Conservation (phyloP, 2,888 invertebrate genomes). For the Luperina nickerlii region DNA sequence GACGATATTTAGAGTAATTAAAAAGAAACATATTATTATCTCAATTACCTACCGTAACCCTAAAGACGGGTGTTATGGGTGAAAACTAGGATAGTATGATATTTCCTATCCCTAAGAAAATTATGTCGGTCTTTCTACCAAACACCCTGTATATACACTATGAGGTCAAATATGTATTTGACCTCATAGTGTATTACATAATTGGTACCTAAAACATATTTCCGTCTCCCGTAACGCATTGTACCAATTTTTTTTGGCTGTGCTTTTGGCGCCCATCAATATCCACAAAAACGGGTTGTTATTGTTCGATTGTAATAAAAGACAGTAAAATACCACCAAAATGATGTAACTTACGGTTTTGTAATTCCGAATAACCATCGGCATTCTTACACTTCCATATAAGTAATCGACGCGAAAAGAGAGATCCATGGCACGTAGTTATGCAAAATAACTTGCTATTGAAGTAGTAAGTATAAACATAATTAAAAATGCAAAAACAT, state of each 20-base stretch:
- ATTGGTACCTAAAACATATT: background rate
- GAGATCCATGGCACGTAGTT: slow-evolving; percentile 56
- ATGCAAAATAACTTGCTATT: slow-evolving; percentile 49
- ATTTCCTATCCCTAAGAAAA: too few relatives aligned
- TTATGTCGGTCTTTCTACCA: too few relatives aligned
- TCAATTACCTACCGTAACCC: too few relatives aligned
- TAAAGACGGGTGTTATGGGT: too few relatives aligned
- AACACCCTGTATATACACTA: too few relatives aligned
- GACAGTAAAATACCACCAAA: slow-evolving; percentile 12
- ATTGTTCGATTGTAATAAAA: slow-evolving; percentile 51
- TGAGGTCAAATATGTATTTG: background rate
- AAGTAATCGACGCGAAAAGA: slow-evolving; percentile 57
- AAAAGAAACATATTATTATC: too few relatives aligned
- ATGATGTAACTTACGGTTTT: slow-evolving; percentile 53
- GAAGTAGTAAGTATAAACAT: slow-evolving; percentile 14
- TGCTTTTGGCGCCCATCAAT: background rate
- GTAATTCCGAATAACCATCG: slow-evolving; percentile 46
- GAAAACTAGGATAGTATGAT: too few relatives aligned
- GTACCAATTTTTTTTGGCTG: background rate
- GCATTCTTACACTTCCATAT: slow-evolving; percentile 49
- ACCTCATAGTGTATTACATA: background rate
- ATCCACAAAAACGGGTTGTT: slow-evolving; percentile 30
- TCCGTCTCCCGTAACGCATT: background rate
- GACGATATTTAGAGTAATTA: too few relatives aligned
- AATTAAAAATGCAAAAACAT: slow-evolving; percentile 55